These are phyloP conservation scores for Sceliomorpha sp. DNA, from an alignment of 2,888 invertebrate species.

Conservation along the genomic window DNA sequence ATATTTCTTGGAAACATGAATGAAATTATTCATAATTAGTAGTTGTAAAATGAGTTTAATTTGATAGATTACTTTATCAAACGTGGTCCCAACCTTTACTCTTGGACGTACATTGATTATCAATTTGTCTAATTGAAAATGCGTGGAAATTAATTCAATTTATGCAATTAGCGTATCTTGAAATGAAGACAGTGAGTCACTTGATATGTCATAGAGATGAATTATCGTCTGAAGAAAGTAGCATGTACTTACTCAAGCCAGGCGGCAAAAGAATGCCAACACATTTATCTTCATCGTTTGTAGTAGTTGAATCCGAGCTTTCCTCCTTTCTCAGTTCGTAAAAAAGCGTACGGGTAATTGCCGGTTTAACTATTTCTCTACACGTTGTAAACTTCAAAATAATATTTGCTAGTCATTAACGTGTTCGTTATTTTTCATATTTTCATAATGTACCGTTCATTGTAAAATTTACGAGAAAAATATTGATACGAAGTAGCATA, in stretches of 20 bases:
- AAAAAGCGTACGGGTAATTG: too few species aligned
- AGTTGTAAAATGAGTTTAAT: not conserved
- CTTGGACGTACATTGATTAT: too few species aligned
- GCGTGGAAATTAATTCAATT: constrained; percentile 65
- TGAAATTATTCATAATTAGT: too few species aligned
- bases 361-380: constrained; percentile 15
- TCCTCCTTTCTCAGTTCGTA: constrained; percentile 9
- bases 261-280: constrained; percentile 32
- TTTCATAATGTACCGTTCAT: too few species aligned
- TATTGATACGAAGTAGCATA: too few species aligned
- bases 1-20: too few species aligned
- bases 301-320: constrained; percentile 16
- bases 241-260: constrained; percentile 24
- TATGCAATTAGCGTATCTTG: constrained; percentile 60
- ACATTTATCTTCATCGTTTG: constrained; percentile 31
- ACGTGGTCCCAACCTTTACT: constrained; percentile 22
- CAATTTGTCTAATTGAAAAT: constrained; percentile 54
- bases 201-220: constrained; percentile 60
- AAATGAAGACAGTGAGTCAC: constrained; percentile 68
- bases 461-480: too few species aligned
- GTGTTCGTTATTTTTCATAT: too few species aligned
- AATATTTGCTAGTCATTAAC: too few species aligned
- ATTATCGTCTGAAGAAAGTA: constrained; percentile 42
- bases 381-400: not conserved
- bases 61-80: too few species aligned